Conservation (phyloP, 2,797 vertebrate genomes). For the Sylvilagus floridanus region DNA sequence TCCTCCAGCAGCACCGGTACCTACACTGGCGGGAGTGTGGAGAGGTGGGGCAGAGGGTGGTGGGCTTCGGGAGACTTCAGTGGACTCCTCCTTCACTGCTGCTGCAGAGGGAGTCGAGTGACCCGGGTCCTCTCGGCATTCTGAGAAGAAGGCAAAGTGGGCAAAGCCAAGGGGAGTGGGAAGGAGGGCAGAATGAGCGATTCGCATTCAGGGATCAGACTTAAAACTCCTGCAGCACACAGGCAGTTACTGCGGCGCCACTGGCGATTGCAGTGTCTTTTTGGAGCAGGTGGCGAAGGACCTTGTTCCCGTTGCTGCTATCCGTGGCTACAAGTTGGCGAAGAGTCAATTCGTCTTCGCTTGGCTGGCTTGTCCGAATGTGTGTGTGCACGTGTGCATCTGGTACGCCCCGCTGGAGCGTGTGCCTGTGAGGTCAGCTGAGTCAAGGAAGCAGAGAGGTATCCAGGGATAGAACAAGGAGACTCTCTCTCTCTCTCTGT, state of each 20-base stretch:
- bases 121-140: not conserved
- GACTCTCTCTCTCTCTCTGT: not conserved
- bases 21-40: not conserved
- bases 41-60: not conserved
- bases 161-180: not conserved
- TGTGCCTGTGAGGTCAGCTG: not conserved
- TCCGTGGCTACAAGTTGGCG: conserved; percentile 48
- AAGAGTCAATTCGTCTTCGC: conserved; percentile 16
- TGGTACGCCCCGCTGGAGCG: not conserved
- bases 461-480: not conserved
- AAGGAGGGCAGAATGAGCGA: not conserved
- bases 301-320: not conserved
- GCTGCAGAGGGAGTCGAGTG: conserved; percentile 31
- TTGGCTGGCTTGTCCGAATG: not conserved
- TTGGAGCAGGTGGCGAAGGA: conserved; percentile 25
- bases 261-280: not conserved
- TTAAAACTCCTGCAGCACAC: conserved; percentile 70
- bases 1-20: not conserved
- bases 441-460: not conserved
- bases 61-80: not conserved
- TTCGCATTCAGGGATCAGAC: not conserved
- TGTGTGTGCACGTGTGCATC: not conserved
- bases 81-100: not conserved
- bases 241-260: conserved; percentile 37
- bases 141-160: not conserved